These are phyloP conservation scores for Lasaia peninsularis DNA, from an alignment of 1,140 invertebrate genomes.

Conservation along the genomic window DNA sequence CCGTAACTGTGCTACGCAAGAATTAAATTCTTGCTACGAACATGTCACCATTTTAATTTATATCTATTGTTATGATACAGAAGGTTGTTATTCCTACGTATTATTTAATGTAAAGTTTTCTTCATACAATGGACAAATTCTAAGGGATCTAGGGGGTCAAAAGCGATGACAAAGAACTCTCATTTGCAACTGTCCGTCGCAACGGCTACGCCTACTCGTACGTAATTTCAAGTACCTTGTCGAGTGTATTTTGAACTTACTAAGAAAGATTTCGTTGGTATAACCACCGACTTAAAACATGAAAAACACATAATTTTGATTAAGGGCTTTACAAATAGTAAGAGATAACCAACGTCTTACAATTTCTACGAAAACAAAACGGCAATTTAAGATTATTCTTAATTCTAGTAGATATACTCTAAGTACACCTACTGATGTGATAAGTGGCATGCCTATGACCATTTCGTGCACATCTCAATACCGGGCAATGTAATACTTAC, in stretches of 20 bases:
- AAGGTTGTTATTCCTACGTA: neutral
- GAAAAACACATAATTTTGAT: too few relatives aligned
- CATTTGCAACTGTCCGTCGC: constrained; percentile 52
- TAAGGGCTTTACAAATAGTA: too few relatives aligned
- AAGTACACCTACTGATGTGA: too few relatives aligned
- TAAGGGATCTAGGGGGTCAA: constrained; percentile 24
- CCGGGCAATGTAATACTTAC: too few relatives aligned
- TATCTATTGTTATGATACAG: neutral
- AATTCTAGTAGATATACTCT: too few relatives aligned
- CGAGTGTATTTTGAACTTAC: neutral
- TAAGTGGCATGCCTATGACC: too few relatives aligned
- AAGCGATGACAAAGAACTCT: constrained; percentile 41
- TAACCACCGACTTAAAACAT: too few relatives aligned
- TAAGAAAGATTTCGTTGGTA: constrained; percentile 1
- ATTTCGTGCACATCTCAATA: too few relatives aligned
- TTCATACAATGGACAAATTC: constrained; percentile 14
- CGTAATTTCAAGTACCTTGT: constrained; percentile 12
- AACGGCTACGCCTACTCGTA: constrained; percentile 31
- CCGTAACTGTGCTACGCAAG: constrained; percentile 10
- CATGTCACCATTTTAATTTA: neutral
- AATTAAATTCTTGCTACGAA: constrained; percentile 8
- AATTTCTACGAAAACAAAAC: too few relatives aligned
- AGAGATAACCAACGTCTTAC: too few relatives aligned
- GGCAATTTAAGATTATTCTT: too few relatives aligned
- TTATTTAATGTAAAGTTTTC: constrained; percentile 8